Conservation (phyloP, 2,888 invertebrate species). For the Pardosa pseudoannulata region DNA sequence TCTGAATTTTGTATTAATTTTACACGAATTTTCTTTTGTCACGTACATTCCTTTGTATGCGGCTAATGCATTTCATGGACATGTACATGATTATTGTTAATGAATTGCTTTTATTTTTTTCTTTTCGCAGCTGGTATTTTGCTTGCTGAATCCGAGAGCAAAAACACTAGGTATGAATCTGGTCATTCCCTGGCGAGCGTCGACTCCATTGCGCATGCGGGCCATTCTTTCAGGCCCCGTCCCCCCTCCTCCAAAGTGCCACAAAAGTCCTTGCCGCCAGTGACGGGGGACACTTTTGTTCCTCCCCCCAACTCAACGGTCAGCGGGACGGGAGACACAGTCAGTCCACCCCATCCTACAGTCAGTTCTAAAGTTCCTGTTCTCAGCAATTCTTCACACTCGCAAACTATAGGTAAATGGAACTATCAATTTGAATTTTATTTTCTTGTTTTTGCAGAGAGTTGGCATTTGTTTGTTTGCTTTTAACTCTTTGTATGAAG, state of each 20-base stretch:
- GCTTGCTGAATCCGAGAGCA: constrained; percentile 48
- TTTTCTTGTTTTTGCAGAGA: not conserved
- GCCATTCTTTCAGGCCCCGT: constrained; percentile 29
- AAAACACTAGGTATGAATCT: constrained; percentile 56
- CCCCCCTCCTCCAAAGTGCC: constrained; percentile 23
- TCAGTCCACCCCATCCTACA: constrained; percentile 40
- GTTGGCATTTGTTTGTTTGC: too few species aligned
- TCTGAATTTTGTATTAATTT: too few species aligned
- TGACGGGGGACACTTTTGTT: not conserved
- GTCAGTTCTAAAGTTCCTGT: constrained; percentile 69
- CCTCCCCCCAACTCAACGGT: constrained; percentile 32
- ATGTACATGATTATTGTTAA: too few species aligned
- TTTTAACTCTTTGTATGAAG: too few species aligned
- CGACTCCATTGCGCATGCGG: constrained; percentile 50
- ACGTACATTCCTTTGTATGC: too few species aligned
- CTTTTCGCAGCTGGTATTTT: constrained; percentile 53
- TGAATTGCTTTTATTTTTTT: too few species aligned
- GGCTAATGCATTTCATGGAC: too few species aligned
- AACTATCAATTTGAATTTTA: too few species aligned
- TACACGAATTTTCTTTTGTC: too few species aligned
- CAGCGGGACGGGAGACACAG: constrained; percentile 15
- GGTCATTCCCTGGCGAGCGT: constrained; percentile 52
- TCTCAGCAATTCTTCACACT: constrained; percentile 49
- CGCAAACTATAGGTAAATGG: constrained; percentile 55
- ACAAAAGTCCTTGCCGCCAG: constrained; percentile 35